These are phyloP conservation scores for Liparis tanakae DNA, from an alignment of 2,797 vertebrate genomes.

Conservation along the genomic window DNA sequence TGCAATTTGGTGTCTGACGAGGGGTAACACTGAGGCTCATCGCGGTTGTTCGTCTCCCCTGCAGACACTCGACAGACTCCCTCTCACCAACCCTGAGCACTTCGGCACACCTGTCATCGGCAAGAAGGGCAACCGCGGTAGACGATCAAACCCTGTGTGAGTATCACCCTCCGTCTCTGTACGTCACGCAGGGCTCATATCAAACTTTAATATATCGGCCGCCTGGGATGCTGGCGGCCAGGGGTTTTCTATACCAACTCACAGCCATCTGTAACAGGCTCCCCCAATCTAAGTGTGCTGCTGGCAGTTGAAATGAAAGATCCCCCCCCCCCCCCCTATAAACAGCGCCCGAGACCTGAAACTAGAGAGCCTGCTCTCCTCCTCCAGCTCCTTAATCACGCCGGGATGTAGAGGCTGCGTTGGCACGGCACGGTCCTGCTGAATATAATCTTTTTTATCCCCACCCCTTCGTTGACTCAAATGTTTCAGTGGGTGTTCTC, in stretches of 20 bases:
- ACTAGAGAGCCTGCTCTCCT: constrained; percentile 42
- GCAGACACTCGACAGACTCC: constrained; percentile 87
- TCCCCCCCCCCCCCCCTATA: constrained; percentile 56
- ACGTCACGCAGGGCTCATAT: constrained; percentile 11
- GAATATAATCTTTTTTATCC: constrained; percentile 20
- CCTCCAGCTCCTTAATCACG: constrained; percentile 59
- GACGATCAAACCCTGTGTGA: constrained; percentile 84
- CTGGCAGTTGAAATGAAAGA: constrained; percentile 62
- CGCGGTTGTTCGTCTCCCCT: constrained; percentile 34
- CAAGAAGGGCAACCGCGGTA: constrained; percentile 85
- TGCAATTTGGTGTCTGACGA: constrained; percentile 37
- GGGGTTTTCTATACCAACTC: constrained; percentile 36
- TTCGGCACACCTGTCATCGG: constrained; percentile 88
- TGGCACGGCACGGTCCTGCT: constrained; percentile 25
- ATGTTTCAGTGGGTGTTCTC: constrained; percentile 49
- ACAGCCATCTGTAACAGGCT: constrained; percentile 42
- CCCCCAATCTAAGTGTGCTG: constrained; percentile 15
- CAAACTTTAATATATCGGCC: constrained; percentile 27
- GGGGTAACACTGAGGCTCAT: constrained; percentile 27
- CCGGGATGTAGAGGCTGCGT: constrained; percentile 14
- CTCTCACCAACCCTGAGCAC: constrained; percentile 87
- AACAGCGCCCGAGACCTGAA: constrained; percentile 44
- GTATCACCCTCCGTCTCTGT: constrained; percentile 26
- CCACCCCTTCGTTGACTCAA: constrained; percentile 34
- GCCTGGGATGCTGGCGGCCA: constrained; percentile 13